These are phyloP conservation scores for Drepana arcuata DNA, from an alignment of 1,140 invertebrate genomes.

Conservation along the genomic window DNA sequence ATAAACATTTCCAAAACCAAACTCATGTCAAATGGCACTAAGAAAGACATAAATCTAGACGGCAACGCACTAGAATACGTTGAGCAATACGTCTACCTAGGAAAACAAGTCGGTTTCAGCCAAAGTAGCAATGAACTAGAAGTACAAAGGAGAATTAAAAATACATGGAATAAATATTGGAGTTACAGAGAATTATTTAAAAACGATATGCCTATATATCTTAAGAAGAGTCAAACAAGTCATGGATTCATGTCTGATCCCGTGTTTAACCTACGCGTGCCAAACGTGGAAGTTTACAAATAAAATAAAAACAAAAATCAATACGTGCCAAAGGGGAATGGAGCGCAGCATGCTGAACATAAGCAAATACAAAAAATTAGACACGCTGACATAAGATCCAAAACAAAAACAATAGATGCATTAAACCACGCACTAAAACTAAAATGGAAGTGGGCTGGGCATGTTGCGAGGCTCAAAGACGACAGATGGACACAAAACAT, in stretches of 20 bases:
- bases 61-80: background rate
- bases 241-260: background rate
- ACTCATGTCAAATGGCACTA: constrained; percentile 4
- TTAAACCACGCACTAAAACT: background rate
- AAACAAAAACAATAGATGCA: background rate
- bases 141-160: background rate
- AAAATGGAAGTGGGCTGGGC: background rate
- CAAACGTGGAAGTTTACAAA: background rate
- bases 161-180: background rate
- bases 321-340: background rate
- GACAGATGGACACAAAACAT: background rate
- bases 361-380: background rate
- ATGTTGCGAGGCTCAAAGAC: background rate
- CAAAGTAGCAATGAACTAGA: background rate
- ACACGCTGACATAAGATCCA: background rate
- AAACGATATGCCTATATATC: background rate
- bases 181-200: background rate
- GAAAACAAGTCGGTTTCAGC: background rate
- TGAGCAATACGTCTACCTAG: background rate
- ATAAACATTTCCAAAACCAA: constrained; percentile 5
- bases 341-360: background rate
- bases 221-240: background rate
- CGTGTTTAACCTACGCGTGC: background rate
- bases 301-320: background rate
- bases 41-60: too few species aligned